Evolutionary conservation across 2,888 invertebrate species (phyloP).

Genomic region (Melipona beecheii): DNA sequence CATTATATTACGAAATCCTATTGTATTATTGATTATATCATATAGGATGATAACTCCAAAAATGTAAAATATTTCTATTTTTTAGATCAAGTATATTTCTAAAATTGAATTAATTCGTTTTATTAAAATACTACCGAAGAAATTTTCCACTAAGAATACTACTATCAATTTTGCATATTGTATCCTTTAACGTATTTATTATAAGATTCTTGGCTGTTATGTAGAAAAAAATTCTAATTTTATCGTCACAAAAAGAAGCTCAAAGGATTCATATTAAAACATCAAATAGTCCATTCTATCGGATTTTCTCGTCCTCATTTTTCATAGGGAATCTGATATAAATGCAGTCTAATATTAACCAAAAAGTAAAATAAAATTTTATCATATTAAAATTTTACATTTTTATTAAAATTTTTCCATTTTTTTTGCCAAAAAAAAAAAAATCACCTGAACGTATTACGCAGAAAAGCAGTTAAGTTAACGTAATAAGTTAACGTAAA

Average conservation of each 20-base stretch:
- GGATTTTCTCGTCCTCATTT: neutral
- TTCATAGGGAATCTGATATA: neutral
- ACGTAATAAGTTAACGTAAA: neutral
- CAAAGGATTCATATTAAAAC: neutral
- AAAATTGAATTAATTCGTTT: neutral
- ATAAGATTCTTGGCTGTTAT: neutral
- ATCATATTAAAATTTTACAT: neutral
- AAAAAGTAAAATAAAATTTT: neutral
- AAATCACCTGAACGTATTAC: neutral
- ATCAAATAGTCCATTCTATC: neutral
- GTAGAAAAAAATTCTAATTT: conserved; percentile 5
- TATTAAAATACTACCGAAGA: neutral
- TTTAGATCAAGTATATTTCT: neutral
- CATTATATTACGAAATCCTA: neutral
- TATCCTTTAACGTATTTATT: too few species aligned
- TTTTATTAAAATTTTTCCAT: neutral
- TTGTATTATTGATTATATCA: neutral
- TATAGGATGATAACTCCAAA: too few species aligned
- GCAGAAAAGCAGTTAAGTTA: neutral
- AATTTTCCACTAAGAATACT: neutral
- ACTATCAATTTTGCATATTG: neutral
- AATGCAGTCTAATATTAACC: neutral
- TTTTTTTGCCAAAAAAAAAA: neutral
- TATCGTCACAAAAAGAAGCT: neutral
- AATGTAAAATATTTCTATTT: neutral